Conservation (phyloP, 2,797 vertebrate species). For the Crenichthys baileyi region DNA sequence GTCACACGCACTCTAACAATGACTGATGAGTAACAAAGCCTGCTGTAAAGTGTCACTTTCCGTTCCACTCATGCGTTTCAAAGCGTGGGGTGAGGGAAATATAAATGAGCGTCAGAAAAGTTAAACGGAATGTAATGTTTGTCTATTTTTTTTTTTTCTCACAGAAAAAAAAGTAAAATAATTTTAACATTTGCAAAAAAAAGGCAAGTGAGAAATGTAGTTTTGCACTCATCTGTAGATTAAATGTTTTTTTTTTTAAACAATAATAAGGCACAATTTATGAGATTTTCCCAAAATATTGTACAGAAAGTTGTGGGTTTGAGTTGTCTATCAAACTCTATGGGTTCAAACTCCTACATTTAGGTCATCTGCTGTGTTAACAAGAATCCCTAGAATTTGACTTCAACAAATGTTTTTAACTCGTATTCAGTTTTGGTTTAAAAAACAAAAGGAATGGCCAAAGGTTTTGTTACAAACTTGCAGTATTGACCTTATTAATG, state of each 20-base stretch:
- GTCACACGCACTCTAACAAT: conserved; percentile 70
- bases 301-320: no score
- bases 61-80: conserved; percentile 60
- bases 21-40: conserved; percentile 73
- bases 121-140: conserved; percentile 39
- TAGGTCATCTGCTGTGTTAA: no score
- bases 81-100: conserved; percentile 16
- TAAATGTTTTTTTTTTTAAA: no score
- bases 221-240: no score
- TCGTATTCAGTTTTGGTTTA: background rate
- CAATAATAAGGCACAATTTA: no score
- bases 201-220: background rate
- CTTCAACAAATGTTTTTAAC: conserved; percentile 7
- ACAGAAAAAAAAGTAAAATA: background rate
- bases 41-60: conserved; percentile 68
- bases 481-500: no score
- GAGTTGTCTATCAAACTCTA: no score
- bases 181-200: conserved; percentile 18
- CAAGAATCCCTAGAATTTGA: conserved; percentile 14
- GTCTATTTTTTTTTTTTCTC: background rate
- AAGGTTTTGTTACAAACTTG: no score
- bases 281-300: no score
- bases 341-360: no score
- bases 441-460: no score
- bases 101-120: conserved; percentile 7